Conservation (phyloP, 2,888 invertebrate species). For the Corbicula japonica region DNA sequence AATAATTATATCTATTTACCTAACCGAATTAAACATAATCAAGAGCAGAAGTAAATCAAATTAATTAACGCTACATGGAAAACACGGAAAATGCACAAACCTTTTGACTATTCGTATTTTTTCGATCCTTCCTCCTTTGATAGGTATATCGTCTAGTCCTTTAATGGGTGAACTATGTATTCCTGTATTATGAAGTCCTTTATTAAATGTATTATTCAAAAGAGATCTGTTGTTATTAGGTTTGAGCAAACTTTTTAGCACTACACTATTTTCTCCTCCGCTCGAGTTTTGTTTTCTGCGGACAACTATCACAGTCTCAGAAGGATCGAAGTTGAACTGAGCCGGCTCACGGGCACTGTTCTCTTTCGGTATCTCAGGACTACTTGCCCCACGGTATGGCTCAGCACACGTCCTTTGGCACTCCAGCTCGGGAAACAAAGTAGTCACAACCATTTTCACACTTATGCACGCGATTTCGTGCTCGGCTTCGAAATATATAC, state of each 20-base stretch:
- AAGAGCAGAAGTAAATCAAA: too few species aligned
- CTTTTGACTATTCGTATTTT: constrained; percentile 72
- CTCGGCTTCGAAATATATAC: too few species aligned
- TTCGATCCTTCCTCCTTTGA: constrained; percentile 67
- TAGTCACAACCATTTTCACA: constrained; percentile 63
- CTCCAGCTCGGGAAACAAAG: constrained; percentile 44
- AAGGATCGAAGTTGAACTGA: constrained; percentile 57
- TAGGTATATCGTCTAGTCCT: too few species aligned
- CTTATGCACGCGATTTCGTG: too few species aligned
- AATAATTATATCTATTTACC: too few species aligned
- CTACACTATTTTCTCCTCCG: constrained; percentile 55
- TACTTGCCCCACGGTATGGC: constrained; percentile 46
- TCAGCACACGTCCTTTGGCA: constrained; percentile 45
- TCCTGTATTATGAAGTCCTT: too few species aligned
- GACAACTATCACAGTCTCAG: constrained; percentile 67
- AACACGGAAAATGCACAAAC: constrained; percentile 40
- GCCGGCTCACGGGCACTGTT: constrained; percentile 50
- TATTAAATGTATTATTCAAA: constrained; percentile 17
- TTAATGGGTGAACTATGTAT: too few species aligned
- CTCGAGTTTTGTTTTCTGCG: constrained; percentile 48
- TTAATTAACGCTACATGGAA: constrained; percentile 19
- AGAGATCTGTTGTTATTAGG: constrained; percentile 36
- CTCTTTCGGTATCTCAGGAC: constrained; percentile 59
- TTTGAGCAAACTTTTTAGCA: constrained; percentile 68
- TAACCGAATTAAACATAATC: too few species aligned